Percentiles rank a stretch among this genome's conserved stretches.
Evolutionary conservation across 1,140 invertebrate genomes (phyloP).

Genomic region (Mycetomoellerius zeteki): DNA sequence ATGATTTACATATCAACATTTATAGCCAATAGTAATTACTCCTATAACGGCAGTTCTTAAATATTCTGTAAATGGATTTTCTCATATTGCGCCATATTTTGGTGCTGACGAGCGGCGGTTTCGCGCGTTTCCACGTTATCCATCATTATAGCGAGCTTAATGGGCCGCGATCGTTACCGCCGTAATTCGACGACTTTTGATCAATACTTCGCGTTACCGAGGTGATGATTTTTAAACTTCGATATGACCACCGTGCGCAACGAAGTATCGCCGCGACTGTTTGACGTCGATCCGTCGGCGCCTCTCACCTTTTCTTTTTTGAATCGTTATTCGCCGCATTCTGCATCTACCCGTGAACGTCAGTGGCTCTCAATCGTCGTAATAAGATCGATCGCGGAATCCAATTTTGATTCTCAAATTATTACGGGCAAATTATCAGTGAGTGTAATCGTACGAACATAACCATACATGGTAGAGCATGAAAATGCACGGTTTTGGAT

Average conservation of each 20-base stretch:
- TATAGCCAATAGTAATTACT: not conserved
- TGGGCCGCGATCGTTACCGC: slow-evolving; percentile 59
- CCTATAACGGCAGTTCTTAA: slow-evolving; percentile 29
- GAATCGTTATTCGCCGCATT: slow-evolving; percentile 64
- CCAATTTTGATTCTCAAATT: not conserved
- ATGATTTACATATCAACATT: not conserved
- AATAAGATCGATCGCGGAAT: slow-evolving; percentile 40
- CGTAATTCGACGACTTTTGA: slow-evolving; percentile 64
- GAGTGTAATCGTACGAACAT: not conserved
- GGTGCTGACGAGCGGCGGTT: slow-evolving; percentile 51
- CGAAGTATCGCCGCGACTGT: slow-evolving; percentile 53
- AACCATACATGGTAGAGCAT: not conserved
- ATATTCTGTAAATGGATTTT: slow-evolving; percentile 36
- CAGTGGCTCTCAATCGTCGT: slow-evolving; percentile 53
- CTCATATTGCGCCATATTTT: slow-evolving; percentile 50
- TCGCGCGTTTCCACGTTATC: slow-evolving; percentile 58
- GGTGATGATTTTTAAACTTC: slow-evolving; percentile 64
- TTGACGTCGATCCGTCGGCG: slow-evolving; percentile 58
- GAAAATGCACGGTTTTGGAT: not conserved
- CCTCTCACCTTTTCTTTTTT: slow-evolving; percentile 60
- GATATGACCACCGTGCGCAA: slow-evolving; percentile 46
- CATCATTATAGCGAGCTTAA: slow-evolving; percentile 63
- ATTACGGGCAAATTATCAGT: not conserved
- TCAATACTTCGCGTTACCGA: slow-evolving; percentile 59
- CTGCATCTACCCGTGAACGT: slow-evolving; percentile 52